A percentile compares a stretch with the other conserved stretches of the same genome.
Conservation (phyloP, 2,888 invertebrate genomes). For the Eulithis prunata region DNA sequence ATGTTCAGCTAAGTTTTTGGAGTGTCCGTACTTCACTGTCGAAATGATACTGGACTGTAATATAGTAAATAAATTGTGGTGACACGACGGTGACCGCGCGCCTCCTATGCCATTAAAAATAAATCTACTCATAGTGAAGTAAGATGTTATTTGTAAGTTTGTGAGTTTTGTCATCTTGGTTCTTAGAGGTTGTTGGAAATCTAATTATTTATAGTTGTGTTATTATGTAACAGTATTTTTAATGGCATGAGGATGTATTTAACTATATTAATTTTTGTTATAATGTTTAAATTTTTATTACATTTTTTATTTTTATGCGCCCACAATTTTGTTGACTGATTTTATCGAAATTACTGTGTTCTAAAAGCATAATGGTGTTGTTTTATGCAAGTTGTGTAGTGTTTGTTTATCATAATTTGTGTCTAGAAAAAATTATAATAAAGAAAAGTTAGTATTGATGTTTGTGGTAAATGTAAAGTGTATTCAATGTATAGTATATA, state of each 20-base stretch:
- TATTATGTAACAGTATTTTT: conserved; percentile 47
- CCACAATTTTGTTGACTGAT: conserved; percentile 50
- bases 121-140: conserved; percentile 27
- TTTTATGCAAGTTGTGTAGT: conserved; percentile 22
- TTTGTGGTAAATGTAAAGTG: conserved; percentile 58
- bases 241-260: conserved; percentile 48
- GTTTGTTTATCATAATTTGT: conserved; percentile 34
- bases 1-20: conserved; percentile 4
- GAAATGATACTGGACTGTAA: conserved; percentile 8
- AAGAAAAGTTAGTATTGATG: conserved; percentile 46
- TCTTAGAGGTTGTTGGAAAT: conserved; percentile 40
- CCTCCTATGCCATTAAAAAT: conserved; percentile 51
- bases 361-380: conserved; percentile 32
- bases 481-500: conserved; percentile 44
- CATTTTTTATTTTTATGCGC: conserved; percentile 39
- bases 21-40: neutral
- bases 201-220: conserved; percentile 36
- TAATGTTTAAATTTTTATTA: conserved; percentile 45
- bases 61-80: conserved; percentile 19
- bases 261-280: conserved; percentile 45
- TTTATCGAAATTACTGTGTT: conserved; percentile 44
- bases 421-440: conserved; percentile 21
- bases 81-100: conserved; percentile 17
- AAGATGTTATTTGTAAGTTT: conserved; percentile 28
- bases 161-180: conserved; percentile 39